Conservation (phyloP, 53 echinoderm and acorn worm species). For the Astropecten irregularis region DNA sequence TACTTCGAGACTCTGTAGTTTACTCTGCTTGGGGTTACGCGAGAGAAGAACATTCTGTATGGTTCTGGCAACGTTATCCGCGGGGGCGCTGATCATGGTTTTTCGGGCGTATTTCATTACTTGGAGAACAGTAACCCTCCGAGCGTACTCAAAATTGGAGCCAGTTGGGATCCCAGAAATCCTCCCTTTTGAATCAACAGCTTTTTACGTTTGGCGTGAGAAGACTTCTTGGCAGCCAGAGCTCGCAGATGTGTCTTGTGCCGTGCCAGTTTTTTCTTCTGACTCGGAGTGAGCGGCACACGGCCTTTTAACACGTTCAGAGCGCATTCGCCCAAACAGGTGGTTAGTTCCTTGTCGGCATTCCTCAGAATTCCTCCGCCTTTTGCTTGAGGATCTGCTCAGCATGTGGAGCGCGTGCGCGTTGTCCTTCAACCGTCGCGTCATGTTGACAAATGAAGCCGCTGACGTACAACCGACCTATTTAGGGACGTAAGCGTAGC, state of each 20-base stretch:
- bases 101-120: slow-evolving; percentile 33
- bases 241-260: slow-evolving; percentile 29
- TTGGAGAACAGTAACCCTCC: slow-evolving; percentile 8
- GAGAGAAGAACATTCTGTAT: slow-evolving; percentile 16
- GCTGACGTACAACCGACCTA: neutral
- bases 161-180: slow-evolving; percentile 41
- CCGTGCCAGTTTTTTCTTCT: slow-evolving; percentile 46
- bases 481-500: slow-evolving; percentile 20
- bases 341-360: slow-evolving; percentile 18
- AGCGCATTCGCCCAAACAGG: slow-evolving; percentile 66
- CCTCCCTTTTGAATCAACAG: slow-evolving; percentile 63
- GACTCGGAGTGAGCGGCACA: slow-evolving; percentile 8
- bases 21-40: slow-evolving; percentile 7
- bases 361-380: slow-evolving; percentile 8
- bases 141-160: neutral
- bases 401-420: slow-evolving; percentile 43
- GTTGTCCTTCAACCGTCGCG: slow-evolving; percentile 20
- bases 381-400: slow-evolving; percentile 45
- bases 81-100: slow-evolving; percentile 30
- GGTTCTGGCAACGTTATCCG: neutral
- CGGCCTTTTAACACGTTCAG: slow-evolving; percentile 46
- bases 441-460: slow-evolving; percentile 23
- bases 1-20: neutral
- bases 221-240: slow-evolving; percentile 7
- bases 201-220: slow-evolving; percentile 1